Conservation (phyloP, 2,113 vertebrate species). For the Perccottus glenii region DNA sequence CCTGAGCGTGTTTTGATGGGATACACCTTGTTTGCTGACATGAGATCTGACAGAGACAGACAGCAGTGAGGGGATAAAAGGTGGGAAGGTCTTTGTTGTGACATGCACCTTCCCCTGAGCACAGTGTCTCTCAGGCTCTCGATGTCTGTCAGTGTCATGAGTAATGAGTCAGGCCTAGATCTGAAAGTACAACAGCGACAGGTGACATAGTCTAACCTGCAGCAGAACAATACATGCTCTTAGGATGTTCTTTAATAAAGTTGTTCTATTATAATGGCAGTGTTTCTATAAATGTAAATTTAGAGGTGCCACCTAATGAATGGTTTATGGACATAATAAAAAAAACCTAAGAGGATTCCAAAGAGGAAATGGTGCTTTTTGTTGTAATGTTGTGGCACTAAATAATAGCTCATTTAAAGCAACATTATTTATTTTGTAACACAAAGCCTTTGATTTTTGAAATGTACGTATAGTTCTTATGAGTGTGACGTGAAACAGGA, state of each 20-base stretch:
- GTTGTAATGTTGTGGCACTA: too few species aligned
- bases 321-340: too few species aligned
- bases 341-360: too few species aligned
- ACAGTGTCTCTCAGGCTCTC: not conserved
- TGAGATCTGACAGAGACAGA: slow-evolving; percentile 18
- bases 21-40: slow-evolving; percentile 19
- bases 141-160: slow-evolving; percentile 19
- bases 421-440: too few species aligned
- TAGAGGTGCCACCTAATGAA: too few species aligned
- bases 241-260: not conserved
- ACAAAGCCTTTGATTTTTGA: too few species aligned
- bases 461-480: too few species aligned
- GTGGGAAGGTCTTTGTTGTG: slow-evolving; percentile 17
- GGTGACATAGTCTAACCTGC: not conserved
- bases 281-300: too few species aligned
- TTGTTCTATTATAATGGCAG: not conserved
- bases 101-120: slow-evolving; percentile 38
- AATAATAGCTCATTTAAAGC: too few species aligned
- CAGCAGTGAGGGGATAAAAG: slow-evolving; percentile 5
- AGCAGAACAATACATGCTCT: not conserved
- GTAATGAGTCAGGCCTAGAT: slow-evolving; percentile 40
- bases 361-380: too few species aligned
- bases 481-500: too few species aligned
- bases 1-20: slow-evolving; percentile 6
- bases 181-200: slow-evolving; percentile 26